Conservation (phyloP, 2,113 vertebrate species). For the Petrocephalus microphthalmus region DNA sequence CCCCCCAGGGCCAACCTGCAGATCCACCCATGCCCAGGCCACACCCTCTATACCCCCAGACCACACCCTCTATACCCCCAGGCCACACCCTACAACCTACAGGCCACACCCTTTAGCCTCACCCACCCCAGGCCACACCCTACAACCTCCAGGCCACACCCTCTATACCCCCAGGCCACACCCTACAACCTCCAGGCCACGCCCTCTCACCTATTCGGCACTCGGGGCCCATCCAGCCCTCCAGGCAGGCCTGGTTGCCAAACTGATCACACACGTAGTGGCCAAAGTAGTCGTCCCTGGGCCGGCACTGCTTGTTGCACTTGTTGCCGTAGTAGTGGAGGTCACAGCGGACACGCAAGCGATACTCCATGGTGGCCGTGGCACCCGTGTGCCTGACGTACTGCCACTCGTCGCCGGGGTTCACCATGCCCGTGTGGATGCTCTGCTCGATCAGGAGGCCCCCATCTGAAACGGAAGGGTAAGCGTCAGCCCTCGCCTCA, state of each 20-base stretch:
- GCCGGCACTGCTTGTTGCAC: conserved; percentile 90
- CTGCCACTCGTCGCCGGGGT: conserved; percentile 85
- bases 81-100: no score
- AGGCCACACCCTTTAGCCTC: background rate
- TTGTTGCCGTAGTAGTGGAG: conserved; percentile 86
- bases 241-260: conserved; percentile 84
- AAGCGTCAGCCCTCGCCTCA: background rate
- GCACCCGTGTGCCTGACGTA: conserved; percentile 72
- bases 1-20: background rate
- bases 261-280: conserved; percentile 85
- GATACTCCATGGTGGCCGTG: conserved; percentile 74
- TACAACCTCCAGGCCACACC: background rate
- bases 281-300: conserved; percentile 86
- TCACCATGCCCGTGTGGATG: conserved; percentile 78
- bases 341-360: conserved; percentile 79
- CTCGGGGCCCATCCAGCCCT: conserved; percentile 88
- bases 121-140: no score
- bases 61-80: no score
- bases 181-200: background rate
- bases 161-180: background rate
- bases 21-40: background rate
- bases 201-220: conserved; percentile 73
- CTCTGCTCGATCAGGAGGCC: conserved; percentile 79
- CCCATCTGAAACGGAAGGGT: conserved; percentile 43
- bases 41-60: background rate